phyloP scores from a whole-genome alignment of 1,140 invertebrate genomes.

The Eufriesea mexicana region DNA sequence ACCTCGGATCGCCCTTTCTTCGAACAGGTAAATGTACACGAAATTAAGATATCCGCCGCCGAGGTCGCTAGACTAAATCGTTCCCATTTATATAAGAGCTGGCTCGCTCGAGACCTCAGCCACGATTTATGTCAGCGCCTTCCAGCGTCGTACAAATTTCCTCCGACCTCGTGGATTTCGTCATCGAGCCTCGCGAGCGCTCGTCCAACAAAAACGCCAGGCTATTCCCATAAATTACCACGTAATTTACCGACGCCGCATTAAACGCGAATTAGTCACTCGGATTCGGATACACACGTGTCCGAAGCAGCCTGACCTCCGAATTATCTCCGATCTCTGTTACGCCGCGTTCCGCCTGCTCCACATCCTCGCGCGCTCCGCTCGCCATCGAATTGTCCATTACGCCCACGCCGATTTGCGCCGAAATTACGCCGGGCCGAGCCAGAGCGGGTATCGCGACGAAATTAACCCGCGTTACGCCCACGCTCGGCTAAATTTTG shows the following conservation, averaged over 20 bases:
- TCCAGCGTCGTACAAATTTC: constrained; percentile 18
- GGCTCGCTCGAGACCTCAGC: constrained; percentile 8
- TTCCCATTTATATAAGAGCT: constrained; percentile 63
- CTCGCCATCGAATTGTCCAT: background rate
- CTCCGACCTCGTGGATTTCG: constrained; percentile 4
- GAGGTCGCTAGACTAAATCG: constrained; percentile 63
- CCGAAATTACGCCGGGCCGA: background rate
- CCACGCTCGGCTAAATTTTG: background rate
- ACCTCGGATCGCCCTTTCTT: constrained; percentile 50
- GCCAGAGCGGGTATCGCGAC: background rate
- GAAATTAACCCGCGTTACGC: constrained; percentile 2
- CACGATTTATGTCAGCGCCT: constrained; percentile 43
- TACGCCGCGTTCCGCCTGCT: background rate
- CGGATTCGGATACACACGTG: background rate
- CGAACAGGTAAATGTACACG: constrained; percentile 66
- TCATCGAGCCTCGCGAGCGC: background rate
- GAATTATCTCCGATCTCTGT: background rate
- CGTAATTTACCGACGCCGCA: background rate
- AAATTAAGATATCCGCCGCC: constrained; percentile 72
- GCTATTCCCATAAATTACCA: background rate
- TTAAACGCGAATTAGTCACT: constrained; percentile 20
- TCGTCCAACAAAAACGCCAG: background rate
- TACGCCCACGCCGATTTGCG: background rate
- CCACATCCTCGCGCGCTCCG: background rate
- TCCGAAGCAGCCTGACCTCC: background rate